Percentiles rank a stretch among this genome's conserved stretches.
Evolutionary conservation across 2,797 vertebrate species (phyloP).

Genomic region (Chrosomus eos): DNA sequence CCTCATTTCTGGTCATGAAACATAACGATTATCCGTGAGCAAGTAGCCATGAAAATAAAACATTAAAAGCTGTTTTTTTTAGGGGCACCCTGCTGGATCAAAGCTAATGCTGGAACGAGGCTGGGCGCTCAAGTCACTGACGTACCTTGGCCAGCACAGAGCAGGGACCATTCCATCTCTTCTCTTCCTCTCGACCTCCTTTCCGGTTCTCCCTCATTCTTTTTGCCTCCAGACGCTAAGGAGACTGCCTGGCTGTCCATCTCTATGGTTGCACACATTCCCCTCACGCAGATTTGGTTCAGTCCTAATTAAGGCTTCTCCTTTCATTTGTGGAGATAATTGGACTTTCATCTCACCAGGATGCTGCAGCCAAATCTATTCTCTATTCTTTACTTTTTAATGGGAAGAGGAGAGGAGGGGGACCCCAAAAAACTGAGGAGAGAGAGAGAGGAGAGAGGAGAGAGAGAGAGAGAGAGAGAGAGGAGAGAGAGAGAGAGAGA

Average conservation of each 20-base stretch:
- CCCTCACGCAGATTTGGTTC: conserved; percentile 85
- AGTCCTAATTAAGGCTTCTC: conserved; percentile 90
- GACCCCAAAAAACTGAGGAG: neutral
- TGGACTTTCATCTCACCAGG: conserved; percentile 95
- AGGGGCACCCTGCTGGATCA: conserved; percentile 89
- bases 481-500: too few species aligned
- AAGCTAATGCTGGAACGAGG: conserved; percentile 84
- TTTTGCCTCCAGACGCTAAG: conserved; percentile 76
- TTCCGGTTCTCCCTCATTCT: conserved; percentile 67
- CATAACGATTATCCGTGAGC: conserved; percentile 58
- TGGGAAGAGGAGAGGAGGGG: conserved; percentile 69
- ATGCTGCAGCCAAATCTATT: conserved; percentile 91
- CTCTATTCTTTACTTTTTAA: conserved; percentile 91
- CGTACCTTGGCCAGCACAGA: conserved; percentile 30
- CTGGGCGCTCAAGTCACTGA: conserved; percentile 27
- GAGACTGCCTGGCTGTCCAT: conserved; percentile 82
- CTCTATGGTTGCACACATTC: conserved; percentile 83
- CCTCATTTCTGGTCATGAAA: conserved; percentile 19
- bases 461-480: neutral
- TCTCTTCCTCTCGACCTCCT: conserved; percentile 70
- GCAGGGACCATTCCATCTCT: conserved; percentile 65
- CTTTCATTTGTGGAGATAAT: conserved; percentile 93
- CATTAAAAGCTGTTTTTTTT: conserved; percentile 91
- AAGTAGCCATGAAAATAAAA: conserved; percentile 77
- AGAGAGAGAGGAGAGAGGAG: neutral